Base-by-base conservation (phyloP, 1,140 invertebrate genomes). In the Platyscapa corneri region DNA sequence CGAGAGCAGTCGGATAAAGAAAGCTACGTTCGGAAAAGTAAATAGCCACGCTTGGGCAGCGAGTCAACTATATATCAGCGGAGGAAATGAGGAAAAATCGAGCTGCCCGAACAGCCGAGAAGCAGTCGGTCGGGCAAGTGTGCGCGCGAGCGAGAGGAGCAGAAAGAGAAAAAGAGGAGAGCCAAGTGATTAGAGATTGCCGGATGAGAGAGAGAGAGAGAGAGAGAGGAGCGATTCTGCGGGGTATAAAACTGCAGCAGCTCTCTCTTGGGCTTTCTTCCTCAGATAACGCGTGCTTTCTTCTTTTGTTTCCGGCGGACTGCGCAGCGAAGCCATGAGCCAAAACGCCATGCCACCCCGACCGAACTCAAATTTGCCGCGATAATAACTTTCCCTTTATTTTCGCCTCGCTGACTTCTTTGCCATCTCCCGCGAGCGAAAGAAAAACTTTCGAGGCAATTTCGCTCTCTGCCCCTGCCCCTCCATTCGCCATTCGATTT, bases 301-400 rank as follows among this genome's bases (percentile, higher is more conserved):
- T 86, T 84, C 82, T 89, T 87, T 89, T 88, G 84, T 85, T 79
- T 53, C 81, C 72, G 42, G 78, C 49, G 42, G 81, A 70, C 42
- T 72, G 60, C 37, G 5, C 67, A 32, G 23, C 34, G 70, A 8
- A 39, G 0, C 70, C 32, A 56, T 30, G 42, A 49, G 67, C n/a
- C 82, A 76, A 82, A 83, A 79, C 64, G 83, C 56, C 65, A 18
- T 8, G 37, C 56, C 56, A 37, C 70, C 16, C 37, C 37, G 70
- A 67, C 82, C 67, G 82, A 88, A 90, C 87, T 88, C 89, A 88
- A 90, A 90, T 90, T 90, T 88, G 74, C 87, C 72, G 80, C 85
- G 88, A 89, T 89, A 89, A 89, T 90, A 90, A 90, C 88, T 90
- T 90, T 86, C 72, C 42, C 82, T 81, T 87, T 87, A 76, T 87